Base-by-base conservation (phyloP, 2,113 vertebrate species). In the Callopanchax toddi region DNA sequence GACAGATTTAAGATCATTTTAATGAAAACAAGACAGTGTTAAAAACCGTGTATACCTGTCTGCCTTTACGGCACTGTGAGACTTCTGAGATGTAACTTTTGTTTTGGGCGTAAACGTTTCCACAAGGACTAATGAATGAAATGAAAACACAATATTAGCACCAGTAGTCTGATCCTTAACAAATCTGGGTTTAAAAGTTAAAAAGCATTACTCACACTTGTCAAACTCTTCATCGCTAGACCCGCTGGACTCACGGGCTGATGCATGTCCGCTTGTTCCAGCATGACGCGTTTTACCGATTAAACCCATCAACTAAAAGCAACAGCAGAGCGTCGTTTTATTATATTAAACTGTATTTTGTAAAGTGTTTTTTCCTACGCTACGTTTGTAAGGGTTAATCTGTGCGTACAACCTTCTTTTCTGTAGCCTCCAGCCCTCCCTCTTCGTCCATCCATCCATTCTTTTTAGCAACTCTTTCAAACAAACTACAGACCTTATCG, bases 221-320 rank as follows among this genome's bases (percentile, higher is more conserved):
- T 94, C 90, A 84, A 89, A 92, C 2, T 95, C 93, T 0, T 92
- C 93, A 16, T 92, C 93, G 0, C 91, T 92, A 22, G 92, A 92
- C 15, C 88, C 86, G 0, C 57, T 53, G 26, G 50, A 2, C 0
- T 11, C 49, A 11, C n/a, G 1, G 9, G 22, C 39, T 37, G 53
- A 44, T 18, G 10, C 26, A 43, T 25, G 39, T 8, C 11, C 39
- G 26, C 64, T 79, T n/a, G 78, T 67, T 6, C 71, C 86, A 60
- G 9, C 36, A 49, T 40, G 78, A 13, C 82, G 68, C 63, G 34
- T 79, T 62, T 91, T 91, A 15, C 78, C 85, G 60, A 89, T 58
- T 11, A 37, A 15, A 9, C 25, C 69, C 0, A 71, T 58, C 59
- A 91, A 34, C 91, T 92, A 29, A 13, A 58, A 51, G 51, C 1